Evolutionary conservation across 64 coral and sea anemone species (phyloP).

Genomic region (Actinia tenebrosa): DNA sequence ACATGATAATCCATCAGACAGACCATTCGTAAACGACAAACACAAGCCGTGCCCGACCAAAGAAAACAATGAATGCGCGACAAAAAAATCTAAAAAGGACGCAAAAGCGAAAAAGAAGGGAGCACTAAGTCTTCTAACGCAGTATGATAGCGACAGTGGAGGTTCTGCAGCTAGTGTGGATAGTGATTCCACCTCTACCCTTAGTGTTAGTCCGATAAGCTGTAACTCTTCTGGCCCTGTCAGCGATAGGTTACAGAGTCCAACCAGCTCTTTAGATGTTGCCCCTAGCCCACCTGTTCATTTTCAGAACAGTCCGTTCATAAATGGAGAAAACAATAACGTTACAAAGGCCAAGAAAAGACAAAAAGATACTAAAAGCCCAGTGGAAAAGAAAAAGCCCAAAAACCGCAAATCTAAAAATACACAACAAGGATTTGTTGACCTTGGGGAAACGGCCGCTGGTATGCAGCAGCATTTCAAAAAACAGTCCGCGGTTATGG

Average conservation of each 20-base stretch:
- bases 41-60: neutral
- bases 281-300: neutral
- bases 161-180: slow-evolving; percentile 66
- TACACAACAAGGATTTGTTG: slow-evolving; percentile 11
- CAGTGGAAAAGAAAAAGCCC: slow-evolving; percentile 55
- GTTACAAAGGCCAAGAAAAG: slow-evolving; percentile 51
- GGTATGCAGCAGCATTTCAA: slow-evolving; percentile 47
- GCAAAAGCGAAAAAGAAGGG: slow-evolving; percentile 49
- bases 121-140: slow-evolving; percentile 69
- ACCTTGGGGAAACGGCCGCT: slow-evolving; percentile 37
- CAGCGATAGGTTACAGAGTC: neutral
- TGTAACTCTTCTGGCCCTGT: slow-evolving; percentile 2
- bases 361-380: neutral
- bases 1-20: neutral
- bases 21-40: neutral
- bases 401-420: slow-evolving; percentile 21
- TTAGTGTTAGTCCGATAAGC: slow-evolving; percentile 72
- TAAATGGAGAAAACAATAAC: neutral
- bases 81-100: slow-evolving; percentile 50
- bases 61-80: neutral
- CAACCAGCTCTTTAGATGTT: slow-evolving; percentile 5
- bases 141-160: slow-evolving; percentile 84
- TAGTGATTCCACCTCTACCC: slow-evolving; percentile 70
- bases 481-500: neutral
- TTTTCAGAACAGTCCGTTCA: neutral